Evolutionary conservation across 2,113 vertebrate genomes (phyloP).

Genomic region (Bubo blakistoni): DNA sequence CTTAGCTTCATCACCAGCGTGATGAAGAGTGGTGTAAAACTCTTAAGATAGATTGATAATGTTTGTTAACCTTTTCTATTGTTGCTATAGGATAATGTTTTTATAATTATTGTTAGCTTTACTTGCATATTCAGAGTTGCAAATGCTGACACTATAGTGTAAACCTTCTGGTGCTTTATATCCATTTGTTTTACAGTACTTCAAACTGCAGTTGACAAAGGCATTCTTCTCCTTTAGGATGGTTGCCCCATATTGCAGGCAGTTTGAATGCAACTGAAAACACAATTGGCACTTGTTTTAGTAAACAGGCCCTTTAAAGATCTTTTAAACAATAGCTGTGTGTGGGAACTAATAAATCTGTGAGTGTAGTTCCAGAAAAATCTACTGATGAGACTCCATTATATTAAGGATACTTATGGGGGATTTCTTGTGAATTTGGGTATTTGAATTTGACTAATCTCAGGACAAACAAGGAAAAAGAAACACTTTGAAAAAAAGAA

Average conservation of each 20-base stretch:
- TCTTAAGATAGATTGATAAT: background rate
- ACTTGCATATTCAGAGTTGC: background rate
- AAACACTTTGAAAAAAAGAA: background rate
- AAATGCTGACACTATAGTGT: background rate
- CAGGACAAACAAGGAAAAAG: background rate
- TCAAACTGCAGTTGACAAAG: background rate
- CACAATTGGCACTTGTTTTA: background rate
- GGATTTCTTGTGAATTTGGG: background rate
- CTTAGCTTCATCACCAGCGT: background rate
- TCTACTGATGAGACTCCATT: background rate
- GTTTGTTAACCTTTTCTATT: background rate
- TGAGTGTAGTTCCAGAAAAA: background rate
- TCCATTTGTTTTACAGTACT: constrained; percentile 11
- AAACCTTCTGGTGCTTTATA: constrained; percentile 10
- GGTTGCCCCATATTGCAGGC: background rate
- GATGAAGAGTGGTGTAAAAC: background rate
- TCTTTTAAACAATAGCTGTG: background rate
- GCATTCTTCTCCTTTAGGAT: background rate
- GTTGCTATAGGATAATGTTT: background rate
- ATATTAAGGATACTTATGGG: background rate
- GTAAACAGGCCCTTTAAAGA: background rate
- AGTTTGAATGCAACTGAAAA: background rate
- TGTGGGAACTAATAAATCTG: background rate
- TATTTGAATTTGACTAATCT: background rate
- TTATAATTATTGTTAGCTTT: background rate